phyloP scores from a whole-genome alignment of 2,113 vertebrate genomes.

The Procavia capensis region DNA sequence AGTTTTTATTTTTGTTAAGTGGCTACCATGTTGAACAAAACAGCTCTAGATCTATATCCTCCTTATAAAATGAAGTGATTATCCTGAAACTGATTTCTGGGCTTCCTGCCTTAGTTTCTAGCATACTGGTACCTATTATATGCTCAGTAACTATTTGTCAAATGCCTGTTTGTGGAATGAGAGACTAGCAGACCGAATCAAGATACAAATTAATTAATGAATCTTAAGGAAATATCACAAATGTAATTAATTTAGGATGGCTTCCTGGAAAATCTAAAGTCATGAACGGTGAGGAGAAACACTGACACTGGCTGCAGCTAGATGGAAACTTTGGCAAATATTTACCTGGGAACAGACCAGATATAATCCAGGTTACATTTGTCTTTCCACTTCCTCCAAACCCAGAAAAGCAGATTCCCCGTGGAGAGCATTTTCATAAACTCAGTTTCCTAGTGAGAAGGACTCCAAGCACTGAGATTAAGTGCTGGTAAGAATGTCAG shows the following conservation, averaged over 20 bases:
- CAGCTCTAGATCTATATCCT: neutral
- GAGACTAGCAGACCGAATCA: neutral
- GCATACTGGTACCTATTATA: neutral
- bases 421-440: slow-evolving; percentile 27
- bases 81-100: neutral
- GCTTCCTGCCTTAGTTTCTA: neutral
- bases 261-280: neutral
- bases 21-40: neutral
- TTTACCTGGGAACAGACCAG: slow-evolving; percentile 22
- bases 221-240: neutral
- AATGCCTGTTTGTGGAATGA: slow-evolving; percentile 2
- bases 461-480: neutral
- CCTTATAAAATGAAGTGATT: neutral
- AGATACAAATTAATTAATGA: neutral
- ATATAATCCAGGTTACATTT: neutral
- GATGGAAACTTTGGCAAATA: neutral
- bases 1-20: slow-evolving; percentile 15
- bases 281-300: slow-evolving; percentile 11
- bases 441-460: neutral
- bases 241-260: neutral
- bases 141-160: neutral
- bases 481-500: slow-evolving; percentile 47
- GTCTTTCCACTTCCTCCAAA: slow-evolving; percentile 41
- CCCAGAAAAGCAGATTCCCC: slow-evolving; percentile 56
- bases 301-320: neutral